Conservation (phyloP, 2,888 invertebrate genomes). For the Ennomos fuscantarius region DNA sequence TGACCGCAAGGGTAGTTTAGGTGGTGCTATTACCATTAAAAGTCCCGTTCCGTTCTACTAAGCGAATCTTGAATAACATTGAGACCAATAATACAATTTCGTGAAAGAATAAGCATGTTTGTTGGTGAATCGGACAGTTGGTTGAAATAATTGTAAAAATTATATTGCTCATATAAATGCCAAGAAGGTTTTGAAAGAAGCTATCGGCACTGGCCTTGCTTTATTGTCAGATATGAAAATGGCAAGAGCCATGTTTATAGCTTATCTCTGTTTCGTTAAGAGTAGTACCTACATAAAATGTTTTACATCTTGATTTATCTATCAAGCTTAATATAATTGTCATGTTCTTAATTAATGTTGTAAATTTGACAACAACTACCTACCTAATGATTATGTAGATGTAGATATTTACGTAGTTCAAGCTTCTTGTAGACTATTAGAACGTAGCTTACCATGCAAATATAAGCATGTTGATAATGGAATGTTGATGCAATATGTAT, state of each 20-base stretch:
- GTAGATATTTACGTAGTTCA: no score
- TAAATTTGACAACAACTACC: no score
- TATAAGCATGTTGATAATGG: not conserved
- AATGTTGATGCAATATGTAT: not conserved
- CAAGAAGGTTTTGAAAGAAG: constrained; percentile 30
- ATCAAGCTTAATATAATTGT: not conserved
- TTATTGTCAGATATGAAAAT: constrained; percentile 41
- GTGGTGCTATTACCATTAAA: constrained; percentile 37
- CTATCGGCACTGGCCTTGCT: constrained; percentile 46
- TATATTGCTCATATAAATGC: constrained; percentile 28
- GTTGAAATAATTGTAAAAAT: constrained; percentile 27
- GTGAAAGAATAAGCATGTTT: not conserved
- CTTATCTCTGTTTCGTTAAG: constrained; percentile 28
- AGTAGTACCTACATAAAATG: constrained; percentile 9
- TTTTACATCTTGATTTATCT: constrained; percentile 12
- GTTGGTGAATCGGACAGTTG: constrained; percentile 12
- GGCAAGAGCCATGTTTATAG: constrained; percentile 34
- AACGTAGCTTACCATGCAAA: not conserved
- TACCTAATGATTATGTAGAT: not conserved
- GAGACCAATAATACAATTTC: not conserved
- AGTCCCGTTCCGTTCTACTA: constrained; percentile 13
- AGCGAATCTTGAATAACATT: constrained; percentile 6
- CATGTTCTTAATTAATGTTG: not conserved
- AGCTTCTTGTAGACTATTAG: no score
- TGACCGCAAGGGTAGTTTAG: constrained; percentile 54